Evolutionary conservation across 2,888 invertebrate genomes (phyloP).

Genomic region (Orthonevra nobilis): DNA sequence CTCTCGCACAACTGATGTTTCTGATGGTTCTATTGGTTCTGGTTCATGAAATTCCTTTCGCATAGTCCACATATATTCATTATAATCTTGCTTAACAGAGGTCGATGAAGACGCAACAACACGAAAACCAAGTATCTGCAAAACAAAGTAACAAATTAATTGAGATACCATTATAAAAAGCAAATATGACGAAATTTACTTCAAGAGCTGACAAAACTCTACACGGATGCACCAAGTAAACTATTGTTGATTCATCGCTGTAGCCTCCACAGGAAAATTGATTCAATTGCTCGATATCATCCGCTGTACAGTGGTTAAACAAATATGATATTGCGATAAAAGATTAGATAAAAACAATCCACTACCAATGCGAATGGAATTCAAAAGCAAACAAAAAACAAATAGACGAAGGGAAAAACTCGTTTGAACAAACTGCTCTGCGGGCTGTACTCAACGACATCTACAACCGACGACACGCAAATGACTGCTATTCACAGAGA

Average conservation of each 20-base stretch:
- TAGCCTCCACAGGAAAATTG: constrained; percentile 92
- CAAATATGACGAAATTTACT: constrained; percentile 80
- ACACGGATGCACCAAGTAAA: constrained; percentile 92
- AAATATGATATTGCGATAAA: constrained; percentile 18
- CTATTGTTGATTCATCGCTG: constrained; percentile 91
- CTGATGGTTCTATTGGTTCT: constrained; percentile 83
- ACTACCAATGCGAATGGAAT: constrained; percentile 6
- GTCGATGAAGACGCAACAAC: constrained; percentile 93
- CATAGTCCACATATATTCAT: constrained; percentile 97
- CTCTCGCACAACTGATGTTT: constrained; percentile 83
- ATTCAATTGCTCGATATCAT: constrained; percentile 90
- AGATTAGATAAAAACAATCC: constrained; percentile 41
- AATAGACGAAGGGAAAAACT: constrained; percentile 13
- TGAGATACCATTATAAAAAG: neutral
- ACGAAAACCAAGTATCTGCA: constrained; percentile 90
- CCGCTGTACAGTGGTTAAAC: constrained; percentile 81
- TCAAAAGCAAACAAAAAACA: constrained; percentile 5
- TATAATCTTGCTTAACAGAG: constrained; percentile 92
- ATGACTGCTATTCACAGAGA: constrained; percentile 11
- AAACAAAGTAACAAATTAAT: constrained; percentile 72
- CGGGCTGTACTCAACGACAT: constrained; percentile 7
- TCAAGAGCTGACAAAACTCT: constrained; percentile 92
- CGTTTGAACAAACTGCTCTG: constrained; percentile 27
- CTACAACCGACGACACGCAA: constrained; percentile 32
- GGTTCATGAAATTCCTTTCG: constrained; percentile 90